Evolutionary conservation across 2,113 vertebrate species (phyloP).

Genomic region (Ploceus nigricollis): DNA sequence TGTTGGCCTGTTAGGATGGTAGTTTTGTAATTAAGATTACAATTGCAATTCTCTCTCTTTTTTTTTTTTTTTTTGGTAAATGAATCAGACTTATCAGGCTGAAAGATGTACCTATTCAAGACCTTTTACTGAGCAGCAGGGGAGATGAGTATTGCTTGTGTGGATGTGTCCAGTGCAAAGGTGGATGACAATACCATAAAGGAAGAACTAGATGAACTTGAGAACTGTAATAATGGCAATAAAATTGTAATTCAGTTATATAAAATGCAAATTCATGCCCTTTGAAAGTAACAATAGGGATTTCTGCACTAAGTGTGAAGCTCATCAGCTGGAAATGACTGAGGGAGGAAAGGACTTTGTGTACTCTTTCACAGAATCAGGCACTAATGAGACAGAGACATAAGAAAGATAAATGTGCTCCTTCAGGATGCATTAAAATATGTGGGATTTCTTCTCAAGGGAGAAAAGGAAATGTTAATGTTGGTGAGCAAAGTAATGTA

Average conservation of each 20-base stretch:
- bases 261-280: constrained; percentile 12
- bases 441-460: background rate
- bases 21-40: background rate
- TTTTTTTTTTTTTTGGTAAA: background rate
- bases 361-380: background rate
- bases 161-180: background rate
- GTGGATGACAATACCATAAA: background rate
- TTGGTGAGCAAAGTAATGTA: background rate
- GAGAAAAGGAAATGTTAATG: background rate
- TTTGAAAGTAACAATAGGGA: background rate
- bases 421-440: background rate
- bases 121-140: background rate
- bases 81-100: background rate
- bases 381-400: background rate
- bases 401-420: background rate
- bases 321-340: background rate
- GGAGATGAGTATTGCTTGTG: background rate
- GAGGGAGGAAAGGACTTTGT: background rate
- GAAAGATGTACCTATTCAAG: background rate
- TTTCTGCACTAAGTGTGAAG: background rate
- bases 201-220: background rate
- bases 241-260: background rate
- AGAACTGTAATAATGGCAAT: background rate
- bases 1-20: background rate
- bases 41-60: background rate